Base-by-base conservation (phyloP, 2,113 vertebrate genomes). In the Phylloscopus trochilus region DNA sequence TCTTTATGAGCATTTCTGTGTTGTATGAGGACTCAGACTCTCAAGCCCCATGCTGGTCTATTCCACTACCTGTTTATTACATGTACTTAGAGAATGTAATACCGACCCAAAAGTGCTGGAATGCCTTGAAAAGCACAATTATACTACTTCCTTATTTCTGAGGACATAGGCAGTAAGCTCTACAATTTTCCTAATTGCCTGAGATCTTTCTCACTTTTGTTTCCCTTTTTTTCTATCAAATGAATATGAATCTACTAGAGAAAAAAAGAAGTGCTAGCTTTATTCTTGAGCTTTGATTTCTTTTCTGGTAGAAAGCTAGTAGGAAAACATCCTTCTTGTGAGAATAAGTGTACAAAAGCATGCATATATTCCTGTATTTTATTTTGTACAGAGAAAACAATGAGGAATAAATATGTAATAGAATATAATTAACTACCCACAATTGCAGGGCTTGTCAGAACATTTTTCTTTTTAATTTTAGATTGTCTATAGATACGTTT, bases 61-160 rank as follows among this genome's bases (percentile, higher is more conserved):
- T 97, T 97, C 81, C 75, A 95, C 94, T 94, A 94, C 77, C 83
- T 96, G 87, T 95, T 92, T 90, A 93, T 95, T 95, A 92, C 31
- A 33, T 74, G 59, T 26, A 89, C 87, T 96, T 93, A 93, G 69
- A 73, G 82, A 96, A 93, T 49, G 60, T 55, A 83, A 66, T 1
- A 1, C 35, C 60, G 55, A 92, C n/a, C 92, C 74, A 76, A 90
- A 92, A 93, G 75, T 70, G 53, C 77, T 81, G 27, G 13, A 89
- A 62, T 75, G 43, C 43, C 63, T 90, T 81, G 52, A 87, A 92
- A 96, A 91, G 62, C 76, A 89, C 51, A 86, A 67, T 92, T 94
- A 41, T 35, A 49, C 80, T 91, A 37, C 44, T 77, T 87, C 19
- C 55, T 60, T 66, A 4, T 89, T 95, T 91, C 68, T 74, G 46